Evolutionary conservation across 2,888 invertebrate species (phyloP), one percentile per base, ranked within the genome.

Genomic region (Microchrysa polita): DNA sequence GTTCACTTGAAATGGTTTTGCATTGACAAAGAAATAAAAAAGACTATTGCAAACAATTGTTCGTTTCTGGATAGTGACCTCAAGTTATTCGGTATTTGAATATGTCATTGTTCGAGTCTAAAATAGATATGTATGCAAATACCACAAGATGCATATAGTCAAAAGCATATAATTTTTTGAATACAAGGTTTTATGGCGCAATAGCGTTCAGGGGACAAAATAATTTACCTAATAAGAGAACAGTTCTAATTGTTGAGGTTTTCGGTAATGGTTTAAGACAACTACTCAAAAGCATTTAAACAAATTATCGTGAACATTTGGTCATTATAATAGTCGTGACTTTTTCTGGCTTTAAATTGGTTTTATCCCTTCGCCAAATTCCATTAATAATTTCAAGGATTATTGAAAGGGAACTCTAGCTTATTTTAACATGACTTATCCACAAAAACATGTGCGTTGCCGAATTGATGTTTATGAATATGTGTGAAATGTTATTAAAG

Each of bases 41-140:
- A 61, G 14, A 27, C 14, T 34, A n/a, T 59, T 61, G 4, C 61
- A 5, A 23, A 61, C 61, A 34, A 61, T 61, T 61, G 61, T 40
- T n/a, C n/a, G 12, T 61, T 61, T 40, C 61, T 34, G 42, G 61
- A 14, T 42, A 61, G 12, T 61, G 61, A 40, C 61, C 61, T 61
- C 61, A 61, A 61, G 61, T 61, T 40, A 61, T 61, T 61, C 40
- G 61, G 61, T 16, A 40, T 23, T 16, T 61, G 27, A 22, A 27
- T 16, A 16, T 40, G 18, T 16, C 7, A 60, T n/a, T 60, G 48
- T 48, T 48, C 10, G 48, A n/a, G 5, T n/a, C 5, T n/a, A 10
- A 48, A 60, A 5, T 27, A 27, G 59, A 27, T 27, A 23, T 5
- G n/a, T n/a, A n/a, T n/a, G n/a, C n/a, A n/a, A n/a, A n/a, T n/a